These are phyloP conservation scores for Poecilia wingei DNA, from an alignment of 2,797 vertebrate genomes.

Conservation along the genomic window DNA sequence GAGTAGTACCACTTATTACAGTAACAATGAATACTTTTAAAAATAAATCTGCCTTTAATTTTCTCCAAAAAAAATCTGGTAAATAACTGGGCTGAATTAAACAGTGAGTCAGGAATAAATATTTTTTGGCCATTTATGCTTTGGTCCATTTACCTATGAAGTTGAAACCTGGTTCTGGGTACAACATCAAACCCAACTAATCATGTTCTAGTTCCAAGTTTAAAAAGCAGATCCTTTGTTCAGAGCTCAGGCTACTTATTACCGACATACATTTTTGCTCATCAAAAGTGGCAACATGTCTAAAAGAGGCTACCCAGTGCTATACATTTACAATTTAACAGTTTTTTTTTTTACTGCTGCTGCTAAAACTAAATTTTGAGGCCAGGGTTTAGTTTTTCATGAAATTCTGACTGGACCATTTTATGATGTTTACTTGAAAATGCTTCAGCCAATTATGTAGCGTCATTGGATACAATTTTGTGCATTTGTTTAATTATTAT, in stretches of 20 bases:
- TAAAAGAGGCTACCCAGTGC: background rate
- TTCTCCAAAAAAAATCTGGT: background rate
- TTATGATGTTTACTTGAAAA: background rate
- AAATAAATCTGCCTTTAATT: background rate
- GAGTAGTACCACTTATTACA: background rate
- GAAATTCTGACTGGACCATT: background rate
- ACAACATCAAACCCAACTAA: background rate
- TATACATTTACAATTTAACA: background rate
- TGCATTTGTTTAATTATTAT: background rate
- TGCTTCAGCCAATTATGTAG: background rate
- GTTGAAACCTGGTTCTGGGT: background rate
- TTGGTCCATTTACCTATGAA: background rate
- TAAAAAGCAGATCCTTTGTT: background rate
- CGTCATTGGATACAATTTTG: background rate
- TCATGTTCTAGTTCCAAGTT: background rate
- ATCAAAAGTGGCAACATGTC: background rate
- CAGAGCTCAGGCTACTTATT: background rate
- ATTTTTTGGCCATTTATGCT: background rate
- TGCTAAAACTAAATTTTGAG: background rate
- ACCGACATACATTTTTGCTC: background rate
- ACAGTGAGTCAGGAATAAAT: background rate
- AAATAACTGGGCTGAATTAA: background rate
- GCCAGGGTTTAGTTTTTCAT: too few species aligned
- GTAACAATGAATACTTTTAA: background rate
- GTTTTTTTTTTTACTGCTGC: background rate